These are phyloP conservation scores for Aramus guarauna DNA, from an alignment of 2,113 vertebrate species.

Conservation along the genomic window DNA sequence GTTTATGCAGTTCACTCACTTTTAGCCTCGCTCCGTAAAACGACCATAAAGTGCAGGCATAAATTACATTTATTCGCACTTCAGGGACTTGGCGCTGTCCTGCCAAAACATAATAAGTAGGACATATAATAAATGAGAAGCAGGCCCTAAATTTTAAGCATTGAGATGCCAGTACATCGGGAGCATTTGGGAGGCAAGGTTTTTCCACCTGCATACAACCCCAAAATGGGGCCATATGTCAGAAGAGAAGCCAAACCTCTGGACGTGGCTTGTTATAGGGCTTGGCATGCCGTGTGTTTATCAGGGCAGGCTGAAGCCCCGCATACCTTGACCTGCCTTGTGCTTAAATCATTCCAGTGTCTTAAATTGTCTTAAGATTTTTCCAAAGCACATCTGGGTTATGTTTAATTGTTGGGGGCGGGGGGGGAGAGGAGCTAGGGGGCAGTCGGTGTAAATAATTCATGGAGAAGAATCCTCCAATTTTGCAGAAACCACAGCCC, in stretches of 20 bases:
- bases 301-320: not conserved
- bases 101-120: not conserved
- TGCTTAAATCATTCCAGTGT: slow-evolving; percentile 24
- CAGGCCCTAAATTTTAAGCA: not conserved
- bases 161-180: not conserved
- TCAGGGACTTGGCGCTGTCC: not conserved
- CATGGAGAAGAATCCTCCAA: slow-evolving; percentile 60
- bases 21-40: not conserved
- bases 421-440: not conserved
- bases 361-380: slow-evolving; percentile 42
- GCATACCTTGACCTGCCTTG: slow-evolving; percentile 21
- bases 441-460: slow-evolving; percentile 63
- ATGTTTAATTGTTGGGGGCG: slow-evolving; percentile 54
- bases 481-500: slow-evolving; percentile 70
- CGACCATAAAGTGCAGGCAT: not conserved
- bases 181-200: not conserved
- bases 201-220: slow-evolving; percentile 36
- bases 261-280: not conserved
- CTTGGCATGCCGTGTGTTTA: not conserved
- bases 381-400: slow-evolving; percentile 50
- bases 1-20: not conserved
- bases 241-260: slow-evolving; percentile 23
- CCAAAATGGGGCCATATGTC: not conserved
- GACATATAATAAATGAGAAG: not conserved
- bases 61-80: slow-evolving; percentile 25